Evolutionary conservation across 92 coral and sea anemone genomes (phyloP).

Genomic region (Porites lobata): DNA sequence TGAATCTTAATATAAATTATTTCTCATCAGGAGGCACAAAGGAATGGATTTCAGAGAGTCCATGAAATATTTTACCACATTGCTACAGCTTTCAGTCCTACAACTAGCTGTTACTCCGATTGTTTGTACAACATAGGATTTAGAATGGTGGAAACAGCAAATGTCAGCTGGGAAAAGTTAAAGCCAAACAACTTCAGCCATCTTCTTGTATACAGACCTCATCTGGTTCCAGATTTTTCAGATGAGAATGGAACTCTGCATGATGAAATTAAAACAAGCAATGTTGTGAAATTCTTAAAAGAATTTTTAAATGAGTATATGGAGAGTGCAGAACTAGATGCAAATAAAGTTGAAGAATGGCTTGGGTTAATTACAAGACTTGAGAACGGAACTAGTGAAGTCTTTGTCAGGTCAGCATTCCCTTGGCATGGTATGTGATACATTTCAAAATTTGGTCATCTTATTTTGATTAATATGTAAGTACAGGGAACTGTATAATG

Average conservation of each 20-base stretch:
- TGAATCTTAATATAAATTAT: background rate
- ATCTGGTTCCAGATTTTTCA: conserved; percentile 28
- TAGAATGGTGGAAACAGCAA: conserved; percentile 26
- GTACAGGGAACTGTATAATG: too few relatives aligned
- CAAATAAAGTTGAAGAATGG: background rate
- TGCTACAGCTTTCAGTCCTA: background rate
- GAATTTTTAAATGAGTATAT: background rate
- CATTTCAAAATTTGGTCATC: background rate
- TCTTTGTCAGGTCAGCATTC: conserved; percentile 25
- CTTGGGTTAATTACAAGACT: background rate
- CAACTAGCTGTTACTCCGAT: background rate
- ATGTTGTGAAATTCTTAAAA: conserved; percentile 2
- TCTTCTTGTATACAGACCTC: conserved; percentile 23
- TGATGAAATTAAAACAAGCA: background rate
- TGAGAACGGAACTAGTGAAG: background rate
- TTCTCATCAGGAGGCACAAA: background rate
- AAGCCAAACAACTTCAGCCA: background rate
- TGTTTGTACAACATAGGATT: conserved; percentile 30
- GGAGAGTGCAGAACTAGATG: background rate
- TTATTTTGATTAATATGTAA: too few relatives aligned
- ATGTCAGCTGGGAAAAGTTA: background rate
- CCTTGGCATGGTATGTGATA: conserved; percentile 35
- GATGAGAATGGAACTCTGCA: conserved; percentile 18
- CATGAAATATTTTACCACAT: background rate
- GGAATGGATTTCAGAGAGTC: background rate